phyloP scores from a whole-genome alignment of 2,797 vertebrate genomes.

The Argentina silus region DNA sequence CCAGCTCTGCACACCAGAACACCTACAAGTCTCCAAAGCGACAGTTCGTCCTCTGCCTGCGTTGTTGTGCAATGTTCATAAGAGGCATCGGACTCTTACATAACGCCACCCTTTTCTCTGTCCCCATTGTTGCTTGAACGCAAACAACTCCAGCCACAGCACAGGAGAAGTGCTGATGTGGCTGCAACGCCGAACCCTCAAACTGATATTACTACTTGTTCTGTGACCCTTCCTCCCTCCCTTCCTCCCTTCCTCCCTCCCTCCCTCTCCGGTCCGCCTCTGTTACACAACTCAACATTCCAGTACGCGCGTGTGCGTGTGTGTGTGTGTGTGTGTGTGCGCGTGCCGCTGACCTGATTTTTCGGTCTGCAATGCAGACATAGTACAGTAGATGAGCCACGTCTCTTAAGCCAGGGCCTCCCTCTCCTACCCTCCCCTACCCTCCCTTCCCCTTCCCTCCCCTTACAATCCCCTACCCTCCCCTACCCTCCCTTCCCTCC shows the following conservation, averaged over 20 bases:
- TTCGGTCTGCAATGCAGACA: conserved; percentile 39
- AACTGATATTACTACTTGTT: conserved; percentile 22
- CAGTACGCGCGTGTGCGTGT: conserved; percentile 58
- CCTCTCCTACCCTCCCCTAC: conserved; percentile 1
- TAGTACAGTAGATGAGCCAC: conserved; percentile 55
- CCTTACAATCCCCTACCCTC: not conserved
- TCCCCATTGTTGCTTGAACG: no score
- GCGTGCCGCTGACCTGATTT: conserved; percentile 72
- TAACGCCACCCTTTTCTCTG: conserved; percentile 26
- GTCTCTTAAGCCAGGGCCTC: conserved; percentile 29
- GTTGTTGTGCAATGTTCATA: no score
- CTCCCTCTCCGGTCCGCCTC: conserved; percentile 27
- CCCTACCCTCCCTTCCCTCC: not conserved
- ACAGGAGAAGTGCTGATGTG: no score
- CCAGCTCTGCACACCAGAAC: no score
- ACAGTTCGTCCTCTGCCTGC: no score
- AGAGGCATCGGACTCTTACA: no score
- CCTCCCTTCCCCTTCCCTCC: not conserved
- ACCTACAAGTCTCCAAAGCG: no score
- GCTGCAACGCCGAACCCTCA: not conserved
- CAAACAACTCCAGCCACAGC: not conserved
- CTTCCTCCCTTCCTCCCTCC: conserved; percentile 13
- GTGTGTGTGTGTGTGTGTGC: conserved; percentile 57
- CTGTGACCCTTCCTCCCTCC: conserved; percentile 28
- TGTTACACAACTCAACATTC: conserved; percentile 75